Evolutionary conservation across 2,888 invertebrate species (phyloP).

Genomic region (Eupithecia subfuscata): DNA sequence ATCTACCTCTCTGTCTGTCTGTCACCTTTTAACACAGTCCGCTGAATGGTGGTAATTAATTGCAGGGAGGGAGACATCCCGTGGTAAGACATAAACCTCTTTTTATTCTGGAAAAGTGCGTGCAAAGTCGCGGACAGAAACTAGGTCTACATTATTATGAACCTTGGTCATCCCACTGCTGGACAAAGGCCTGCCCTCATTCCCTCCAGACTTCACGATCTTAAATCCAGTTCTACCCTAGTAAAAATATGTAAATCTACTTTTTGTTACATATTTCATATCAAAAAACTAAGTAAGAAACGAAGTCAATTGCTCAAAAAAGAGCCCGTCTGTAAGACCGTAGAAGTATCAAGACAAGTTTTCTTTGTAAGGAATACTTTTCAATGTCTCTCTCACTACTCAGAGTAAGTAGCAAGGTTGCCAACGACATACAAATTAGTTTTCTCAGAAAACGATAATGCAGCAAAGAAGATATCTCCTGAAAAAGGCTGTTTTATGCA

Average conservation of each 20-base stretch:
- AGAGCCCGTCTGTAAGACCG: constrained; percentile 44
- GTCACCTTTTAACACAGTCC: neutral
- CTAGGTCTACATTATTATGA: too few relatives aligned
- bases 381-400: constrained; percentile 41
- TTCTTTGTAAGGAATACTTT: constrained; percentile 52
- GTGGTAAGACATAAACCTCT: neutral
- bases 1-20: neutral
- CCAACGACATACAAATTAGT: constrained; percentile 59
- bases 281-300: neutral
- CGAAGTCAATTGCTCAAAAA: neutral
- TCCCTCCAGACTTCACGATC: too few relatives aligned
- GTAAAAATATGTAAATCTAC: neutral
- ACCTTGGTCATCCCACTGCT: too few relatives aligned
- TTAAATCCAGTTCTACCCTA: neutral
- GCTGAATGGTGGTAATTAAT: neutral
- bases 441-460: constrained; percentile 24
- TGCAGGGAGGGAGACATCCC: neutral
- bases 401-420: constrained; percentile 46
- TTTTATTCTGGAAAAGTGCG: neutral
- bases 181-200: too few relatives aligned
- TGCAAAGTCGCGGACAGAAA: too few relatives aligned
- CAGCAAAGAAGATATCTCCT: constrained; percentile 4
- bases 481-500: neutral
- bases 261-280: neutral
- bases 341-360: constrained; percentile 57